Evolutionary conservation across 1,140 invertebrate species (phyloP).

Genomic region (Penaeus vannamei): DNA sequence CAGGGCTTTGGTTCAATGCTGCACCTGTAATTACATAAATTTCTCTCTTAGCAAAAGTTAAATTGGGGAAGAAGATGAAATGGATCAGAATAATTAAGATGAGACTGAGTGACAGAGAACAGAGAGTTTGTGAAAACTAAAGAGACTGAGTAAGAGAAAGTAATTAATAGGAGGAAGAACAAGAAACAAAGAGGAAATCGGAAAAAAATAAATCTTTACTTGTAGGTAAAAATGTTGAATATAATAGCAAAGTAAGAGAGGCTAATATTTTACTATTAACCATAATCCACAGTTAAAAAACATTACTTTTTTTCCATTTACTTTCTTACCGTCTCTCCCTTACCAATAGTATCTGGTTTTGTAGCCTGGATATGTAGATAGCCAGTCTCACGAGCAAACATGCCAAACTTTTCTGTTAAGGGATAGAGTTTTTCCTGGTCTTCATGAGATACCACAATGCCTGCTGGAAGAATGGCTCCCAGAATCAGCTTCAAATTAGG

Average conservation of each 20-base stretch:
- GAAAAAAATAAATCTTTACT: no score
- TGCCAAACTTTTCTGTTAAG: constrained; percentile 72
- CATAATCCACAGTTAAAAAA: not conserved
- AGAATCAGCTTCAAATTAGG: constrained; percentile 75
- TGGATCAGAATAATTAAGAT: not conserved
- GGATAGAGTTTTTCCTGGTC: constrained; percentile 78
- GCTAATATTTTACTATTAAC: no score
- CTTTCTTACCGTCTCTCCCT: not conserved
- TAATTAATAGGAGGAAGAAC: no score
- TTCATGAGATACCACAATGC: constrained; percentile 77
- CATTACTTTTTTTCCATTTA: not conserved
- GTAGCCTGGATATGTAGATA: constrained; percentile 89
- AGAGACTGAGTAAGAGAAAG: not conserved
- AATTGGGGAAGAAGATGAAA: not conserved
- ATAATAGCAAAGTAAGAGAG: no score
- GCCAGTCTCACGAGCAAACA: constrained; percentile 80
- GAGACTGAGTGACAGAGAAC: no score
- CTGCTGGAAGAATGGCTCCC: constrained; percentile 70
- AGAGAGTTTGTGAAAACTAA: not conserved
- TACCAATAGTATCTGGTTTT: constrained; percentile 87
- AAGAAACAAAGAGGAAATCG: no score
- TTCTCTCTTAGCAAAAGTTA: not conserved
- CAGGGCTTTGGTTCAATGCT: constrained; percentile 74
- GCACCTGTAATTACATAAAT: constrained; percentile 69
- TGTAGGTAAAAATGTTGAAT: no score